Percentiles rank a stretch among this genome's conserved stretches.
These are phyloP conservation scores for Alectoris magna DNA, from an alignment of 2,797 vertebrate species.

Conservation along the genomic window DNA sequence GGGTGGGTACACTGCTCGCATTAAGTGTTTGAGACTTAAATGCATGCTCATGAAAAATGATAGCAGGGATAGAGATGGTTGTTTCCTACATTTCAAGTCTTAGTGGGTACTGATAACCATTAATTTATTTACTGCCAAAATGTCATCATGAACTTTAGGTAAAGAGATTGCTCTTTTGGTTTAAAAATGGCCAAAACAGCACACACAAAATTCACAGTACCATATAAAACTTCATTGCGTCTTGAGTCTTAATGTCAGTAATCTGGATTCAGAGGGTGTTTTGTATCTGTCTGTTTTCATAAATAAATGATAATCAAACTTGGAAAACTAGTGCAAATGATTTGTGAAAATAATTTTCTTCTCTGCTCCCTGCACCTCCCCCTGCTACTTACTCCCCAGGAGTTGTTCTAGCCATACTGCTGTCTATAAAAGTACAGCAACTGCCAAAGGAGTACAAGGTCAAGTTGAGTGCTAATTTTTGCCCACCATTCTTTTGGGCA, in stretches of 20 bases:
- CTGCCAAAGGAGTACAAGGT: background rate
- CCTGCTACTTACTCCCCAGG: too few species aligned
- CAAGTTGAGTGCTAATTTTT: background rate
- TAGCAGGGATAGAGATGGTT: background rate
- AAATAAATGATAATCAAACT: background rate
- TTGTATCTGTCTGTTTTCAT: background rate
- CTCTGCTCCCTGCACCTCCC: too few species aligned
- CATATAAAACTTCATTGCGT: background rate
- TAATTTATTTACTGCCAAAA: background rate
- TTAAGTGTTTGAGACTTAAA: constrained; percentile 19
- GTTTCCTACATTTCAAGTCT: background rate
- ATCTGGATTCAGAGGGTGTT: background rate
- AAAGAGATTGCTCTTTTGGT: background rate
- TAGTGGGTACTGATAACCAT: background rate
- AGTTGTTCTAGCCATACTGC: background rate
- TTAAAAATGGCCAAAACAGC: background rate
- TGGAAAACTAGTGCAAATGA: background rate
- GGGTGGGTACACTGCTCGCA: background rate
- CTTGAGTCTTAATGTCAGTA: background rate
- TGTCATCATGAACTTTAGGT: background rate
- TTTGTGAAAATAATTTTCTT: background rate
- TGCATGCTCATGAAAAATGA: constrained; percentile 27
- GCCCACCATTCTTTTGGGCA: background rate
- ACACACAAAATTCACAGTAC: background rate
- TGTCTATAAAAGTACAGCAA: background rate